These are phyloP conservation scores for Scaptomyza cyrtandrae DNA, from an alignment of 2,888 invertebrate genomes.

Conservation along the genomic window DNA sequence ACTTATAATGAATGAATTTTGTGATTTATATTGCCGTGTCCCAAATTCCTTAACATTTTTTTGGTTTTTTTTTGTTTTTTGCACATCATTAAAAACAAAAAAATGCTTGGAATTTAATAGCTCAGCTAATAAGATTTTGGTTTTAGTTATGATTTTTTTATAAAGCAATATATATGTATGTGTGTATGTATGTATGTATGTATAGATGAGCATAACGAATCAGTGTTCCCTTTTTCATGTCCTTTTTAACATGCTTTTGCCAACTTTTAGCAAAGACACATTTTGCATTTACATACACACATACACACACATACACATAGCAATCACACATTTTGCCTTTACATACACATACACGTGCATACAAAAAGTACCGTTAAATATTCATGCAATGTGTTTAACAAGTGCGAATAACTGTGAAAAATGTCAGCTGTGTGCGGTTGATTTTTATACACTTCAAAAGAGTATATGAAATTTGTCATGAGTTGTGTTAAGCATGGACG, in stretches of 20 bases:
- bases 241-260: no score
- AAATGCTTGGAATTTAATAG: not conserved
- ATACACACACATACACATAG: not conserved
- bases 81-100: conserved; percentile 1
- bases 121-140: not conserved
- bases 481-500: no score
- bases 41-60: not conserved
- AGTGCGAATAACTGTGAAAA: not conserved
- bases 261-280: not conserved
- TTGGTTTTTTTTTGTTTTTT: not conserved
- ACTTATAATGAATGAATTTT: not conserved
- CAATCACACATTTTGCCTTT: not conserved
- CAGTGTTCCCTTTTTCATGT: not conserved
- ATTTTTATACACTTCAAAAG: no score
- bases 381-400: not conserved
- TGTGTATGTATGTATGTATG: no score
- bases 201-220: no score
- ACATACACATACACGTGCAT: not conserved
- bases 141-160: no score
- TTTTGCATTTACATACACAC: not conserved
- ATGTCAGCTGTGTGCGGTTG: not conserved
- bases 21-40: conserved; percentile 1
- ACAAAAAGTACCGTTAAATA: not conserved
- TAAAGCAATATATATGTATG: no score
- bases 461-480: no score